phyloP scores from a whole-genome alignment of 2,113 vertebrate genomes.

The Cisticola juncidis region DNA sequence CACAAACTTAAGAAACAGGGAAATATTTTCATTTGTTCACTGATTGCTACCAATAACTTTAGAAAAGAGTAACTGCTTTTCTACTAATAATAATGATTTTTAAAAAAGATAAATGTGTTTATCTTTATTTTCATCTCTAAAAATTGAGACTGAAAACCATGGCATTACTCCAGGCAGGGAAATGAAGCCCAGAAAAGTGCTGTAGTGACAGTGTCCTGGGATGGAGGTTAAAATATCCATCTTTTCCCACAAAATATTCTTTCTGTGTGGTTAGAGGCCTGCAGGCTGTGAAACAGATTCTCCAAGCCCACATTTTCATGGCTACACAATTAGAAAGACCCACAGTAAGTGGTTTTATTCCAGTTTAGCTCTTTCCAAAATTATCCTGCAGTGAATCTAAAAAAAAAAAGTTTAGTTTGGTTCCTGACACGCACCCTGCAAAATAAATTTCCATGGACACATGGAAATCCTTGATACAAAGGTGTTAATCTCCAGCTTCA shows the following conservation, averaged over 20 bases:
- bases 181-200: not conserved
- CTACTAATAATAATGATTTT: not conserved
- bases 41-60: not conserved
- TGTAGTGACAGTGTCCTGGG: not conserved
- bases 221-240: not conserved
- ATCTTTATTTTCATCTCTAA: not conserved
- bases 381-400: not conserved
- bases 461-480: not conserved
- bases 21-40: not conserved
- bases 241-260: not conserved
- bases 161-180: not conserved
- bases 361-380: not conserved
- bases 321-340: not conserved
- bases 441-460: not conserved
- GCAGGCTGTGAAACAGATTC: not conserved
- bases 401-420: fast-evolving
- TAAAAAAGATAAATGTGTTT: not conserved
- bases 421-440: not conserved
- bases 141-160: not conserved
- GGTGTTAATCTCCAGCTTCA: not conserved
- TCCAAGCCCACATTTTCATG: not conserved
- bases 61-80: not conserved
- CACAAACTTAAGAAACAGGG: not conserved
- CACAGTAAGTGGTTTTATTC: not conserved
- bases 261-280: not conserved